phyloP scores from a whole-genome alignment of 2,113 vertebrate species.

The Atherinomorus stipes region DNA sequence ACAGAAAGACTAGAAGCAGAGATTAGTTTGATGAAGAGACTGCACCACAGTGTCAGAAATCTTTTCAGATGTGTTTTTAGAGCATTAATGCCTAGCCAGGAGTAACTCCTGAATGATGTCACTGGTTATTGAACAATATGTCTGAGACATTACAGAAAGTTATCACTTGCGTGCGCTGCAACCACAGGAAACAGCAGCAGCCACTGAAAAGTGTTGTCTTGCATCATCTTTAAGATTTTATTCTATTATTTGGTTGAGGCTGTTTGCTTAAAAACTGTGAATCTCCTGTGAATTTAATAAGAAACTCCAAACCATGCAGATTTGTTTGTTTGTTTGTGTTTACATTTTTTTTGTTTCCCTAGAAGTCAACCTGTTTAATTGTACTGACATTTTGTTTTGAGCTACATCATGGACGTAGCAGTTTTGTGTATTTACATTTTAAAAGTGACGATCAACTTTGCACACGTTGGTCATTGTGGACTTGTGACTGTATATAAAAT shows the following conservation, averaged over 20 bases:
- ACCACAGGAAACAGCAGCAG: neutral
- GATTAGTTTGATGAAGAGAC: neutral
- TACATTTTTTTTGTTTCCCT: neutral
- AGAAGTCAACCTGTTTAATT: neutral
- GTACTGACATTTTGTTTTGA: neutral
- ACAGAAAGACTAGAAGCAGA: neutral
- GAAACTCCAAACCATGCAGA: neutral
- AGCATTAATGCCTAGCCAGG: neutral
- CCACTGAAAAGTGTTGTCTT: neutral
- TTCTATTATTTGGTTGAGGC: no score
- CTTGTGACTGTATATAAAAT: constrained; percentile 10
- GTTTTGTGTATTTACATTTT: constrained; percentile 8
- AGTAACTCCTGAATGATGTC: neutral
- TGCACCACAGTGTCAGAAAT: neutral
- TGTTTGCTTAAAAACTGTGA: no score
- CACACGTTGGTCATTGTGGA: constrained; percentile 23
- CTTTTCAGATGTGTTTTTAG: neutral
- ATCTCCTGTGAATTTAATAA: constrained; percentile 1
- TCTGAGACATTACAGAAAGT: no score
- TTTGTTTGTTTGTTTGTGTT: no score
- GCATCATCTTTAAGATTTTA: neutral
- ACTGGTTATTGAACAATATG: neutral
- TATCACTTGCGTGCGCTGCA: neutral
- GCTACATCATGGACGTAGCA: neutral
- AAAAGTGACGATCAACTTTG: constrained; percentile 9